Evolutionary conservation across 2,797 vertebrate genomes (phyloP).

Genomic region (Saxicola maurus): DNA sequence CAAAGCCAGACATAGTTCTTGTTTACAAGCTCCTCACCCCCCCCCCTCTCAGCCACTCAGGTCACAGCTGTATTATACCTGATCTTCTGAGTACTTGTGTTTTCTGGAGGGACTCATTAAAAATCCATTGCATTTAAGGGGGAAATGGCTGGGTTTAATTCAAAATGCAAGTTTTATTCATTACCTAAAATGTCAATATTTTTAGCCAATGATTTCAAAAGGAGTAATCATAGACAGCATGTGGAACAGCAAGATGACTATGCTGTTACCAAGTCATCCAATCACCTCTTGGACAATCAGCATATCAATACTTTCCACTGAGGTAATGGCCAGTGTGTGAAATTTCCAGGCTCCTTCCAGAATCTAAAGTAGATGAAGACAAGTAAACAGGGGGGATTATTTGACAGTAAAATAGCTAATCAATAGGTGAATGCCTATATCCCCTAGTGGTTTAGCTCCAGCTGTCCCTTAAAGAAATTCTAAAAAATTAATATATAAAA

Average conservation of each 20-base stretch:
- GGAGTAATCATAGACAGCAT: neutral
- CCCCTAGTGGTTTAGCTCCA: neutral
- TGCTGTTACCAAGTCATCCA: neutral
- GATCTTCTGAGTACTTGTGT: neutral
- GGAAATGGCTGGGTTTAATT: neutral
- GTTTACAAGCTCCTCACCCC: neutral
- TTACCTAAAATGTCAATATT: constrained; percentile 48
- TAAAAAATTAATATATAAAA: constrained; percentile 52
- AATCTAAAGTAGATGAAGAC: constrained; percentile 47
- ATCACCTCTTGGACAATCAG: constrained; percentile 34
- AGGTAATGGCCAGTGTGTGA: constrained; percentile 25
- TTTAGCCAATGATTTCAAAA: constrained; percentile 47
- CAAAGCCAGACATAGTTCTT: neutral
- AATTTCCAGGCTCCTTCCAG: constrained; percentile 18
- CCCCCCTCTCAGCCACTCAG: neutral
- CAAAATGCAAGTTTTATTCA: constrained; percentile 33
- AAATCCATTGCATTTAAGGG: neutral
- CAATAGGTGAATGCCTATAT: constrained; percentile 47
- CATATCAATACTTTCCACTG: constrained; percentile 61
- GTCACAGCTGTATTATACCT: neutral
- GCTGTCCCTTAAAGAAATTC: constrained; percentile 36
- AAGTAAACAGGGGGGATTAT: constrained; percentile 12
- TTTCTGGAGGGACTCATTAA: neutral
- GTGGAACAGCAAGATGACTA: constrained; percentile 34
- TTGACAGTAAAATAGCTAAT: constrained; percentile 45